Evolutionary conservation across 2,113 vertebrate genomes (phyloP), one percentile per base, ranked within the genome.

Genomic region (Tursiops truncatus): DNA sequence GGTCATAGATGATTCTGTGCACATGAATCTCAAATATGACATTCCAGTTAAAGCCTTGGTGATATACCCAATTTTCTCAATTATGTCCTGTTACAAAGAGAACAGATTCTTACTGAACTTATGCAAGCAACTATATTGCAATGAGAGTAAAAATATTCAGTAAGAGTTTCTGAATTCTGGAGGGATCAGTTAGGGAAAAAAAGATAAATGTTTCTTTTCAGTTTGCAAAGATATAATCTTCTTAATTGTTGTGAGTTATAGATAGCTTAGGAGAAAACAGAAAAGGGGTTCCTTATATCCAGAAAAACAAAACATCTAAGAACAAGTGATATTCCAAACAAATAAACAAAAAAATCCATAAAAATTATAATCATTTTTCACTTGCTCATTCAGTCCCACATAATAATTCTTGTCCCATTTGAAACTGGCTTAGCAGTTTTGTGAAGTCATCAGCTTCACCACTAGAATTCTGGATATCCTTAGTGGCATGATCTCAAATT

Each of bases 201-300:
- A 84, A 82, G 18, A 89, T n/a, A 88, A 87, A 91, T 65, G 36
- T 81, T 94, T 96, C 58, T 76, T 38, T 97, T 90, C 90, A 65
- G 33, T 36, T 89, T 73, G 28, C 5, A 89, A 80, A 96, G 63
- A 36, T 84, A 80, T 25, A 83, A 92, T 70, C 47, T 81, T 58
- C 33, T 60, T 86, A 82, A 68, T 65, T 86, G 15, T 70, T 83
- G 25, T 92, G 26, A 77, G 56, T 92, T 90, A 84, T 8, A 33
- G 36, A 63, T 28, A 65, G 5, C 33, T 80, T 82, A 85, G 50
- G 53, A 91, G 53, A 73, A 74, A 80, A 89, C 23, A 92, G 13
- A 79, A 80, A 63, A 17, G 6, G 1, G 1, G 13, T n/a, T 81
- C 25, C 10, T 89, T 85, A 58, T 50, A 70, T 47, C 0, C 20